These are phyloP conservation scores for Larimichthys polyactis DNA, from an alignment of 2,113 vertebrate species.

Conservation along the genomic window DNA sequence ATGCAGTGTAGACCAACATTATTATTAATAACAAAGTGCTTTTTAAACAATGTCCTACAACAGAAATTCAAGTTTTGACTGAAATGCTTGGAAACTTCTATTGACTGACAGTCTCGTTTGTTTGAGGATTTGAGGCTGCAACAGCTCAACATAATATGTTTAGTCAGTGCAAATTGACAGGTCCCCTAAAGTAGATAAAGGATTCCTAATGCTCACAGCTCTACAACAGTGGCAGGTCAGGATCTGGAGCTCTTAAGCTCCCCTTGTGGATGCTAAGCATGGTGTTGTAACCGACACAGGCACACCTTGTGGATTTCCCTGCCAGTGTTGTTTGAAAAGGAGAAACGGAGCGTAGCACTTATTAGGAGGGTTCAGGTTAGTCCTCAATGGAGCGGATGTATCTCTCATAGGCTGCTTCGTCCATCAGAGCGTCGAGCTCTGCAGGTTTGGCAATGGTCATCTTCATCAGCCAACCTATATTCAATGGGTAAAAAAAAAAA, in stretches of 20 bases:
- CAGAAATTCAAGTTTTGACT: conserved; percentile 45
- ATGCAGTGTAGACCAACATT: conserved; percentile 55
- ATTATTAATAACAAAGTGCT: conserved; percentile 74
- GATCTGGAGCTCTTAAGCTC: conserved; percentile 33
- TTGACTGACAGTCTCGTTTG: conserved; percentile 38
- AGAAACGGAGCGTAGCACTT: conserved; percentile 32
- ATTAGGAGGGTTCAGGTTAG: conserved; percentile 68
- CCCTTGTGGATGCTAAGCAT: conserved; percentile 45
- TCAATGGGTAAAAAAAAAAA: neutral
- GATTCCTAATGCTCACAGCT: conserved; percentile 65
- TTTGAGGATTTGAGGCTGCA: conserved; percentile 40
- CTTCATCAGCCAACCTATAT: conserved; percentile 97
- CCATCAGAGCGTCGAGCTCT: conserved; percentile 94
- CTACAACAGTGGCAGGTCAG: conserved; percentile 57
- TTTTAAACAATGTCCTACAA: conserved; percentile 37
- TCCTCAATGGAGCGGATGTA: conserved; percentile 95
- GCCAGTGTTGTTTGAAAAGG: conserved; percentile 43
- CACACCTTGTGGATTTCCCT: conserved; percentile 43
- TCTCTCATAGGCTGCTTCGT: conserved; percentile 93
- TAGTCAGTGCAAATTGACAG: conserved; percentile 39
- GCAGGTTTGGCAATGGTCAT: conserved; percentile 93
- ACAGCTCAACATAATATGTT: conserved; percentile 35
- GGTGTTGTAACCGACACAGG: conserved; percentile 36
- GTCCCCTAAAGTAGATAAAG: conserved; percentile 54
- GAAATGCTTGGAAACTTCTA: conserved; percentile 56